These are phyloP conservation scores for Etia nguti DNA, from an alignment of 2,113 vertebrate genomes.

Conservation along the genomic window DNA sequence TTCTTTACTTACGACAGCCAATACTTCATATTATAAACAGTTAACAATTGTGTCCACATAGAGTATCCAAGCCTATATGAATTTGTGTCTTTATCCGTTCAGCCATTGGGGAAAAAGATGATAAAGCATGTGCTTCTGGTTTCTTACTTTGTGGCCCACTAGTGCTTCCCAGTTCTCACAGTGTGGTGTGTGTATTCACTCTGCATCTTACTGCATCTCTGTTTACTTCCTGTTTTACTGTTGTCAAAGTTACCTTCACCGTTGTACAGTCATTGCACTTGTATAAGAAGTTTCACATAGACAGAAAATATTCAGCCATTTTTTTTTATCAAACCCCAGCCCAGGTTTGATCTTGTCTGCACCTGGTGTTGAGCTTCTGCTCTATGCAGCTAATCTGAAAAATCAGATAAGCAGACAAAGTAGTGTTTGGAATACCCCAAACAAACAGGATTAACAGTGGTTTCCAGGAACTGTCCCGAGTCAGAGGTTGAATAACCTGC, in stretches of 20 bases:
- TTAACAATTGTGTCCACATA: background rate
- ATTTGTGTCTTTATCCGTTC: background rate
- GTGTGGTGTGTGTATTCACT: background rate
- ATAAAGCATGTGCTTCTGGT: background rate
- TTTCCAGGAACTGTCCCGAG: slow-evolving; percentile 11
- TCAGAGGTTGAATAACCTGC: background rate
- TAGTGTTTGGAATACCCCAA: background rate
- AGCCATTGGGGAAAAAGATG: background rate
- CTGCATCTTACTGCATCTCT: background rate
- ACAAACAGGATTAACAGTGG: slow-evolving; percentile 14
- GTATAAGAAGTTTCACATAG: background rate
- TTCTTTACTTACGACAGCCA: background rate
- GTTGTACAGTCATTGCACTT: background rate
- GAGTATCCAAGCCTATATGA: background rate
- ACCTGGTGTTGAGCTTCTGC: background rate
- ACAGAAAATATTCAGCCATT: background rate
- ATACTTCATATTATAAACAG: background rate
- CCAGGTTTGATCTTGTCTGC: background rate
- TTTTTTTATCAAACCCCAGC: background rate
- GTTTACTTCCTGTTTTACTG: background rate
- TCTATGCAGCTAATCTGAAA: background rate
- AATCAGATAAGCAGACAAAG: background rate
- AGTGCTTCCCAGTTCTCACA: background rate
- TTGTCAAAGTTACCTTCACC: background rate
- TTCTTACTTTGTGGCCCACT: background rate